These are phyloP conservation scores for Vulpes vulpes DNA, from an alignment of 2,113 vertebrate genomes.

Conservation along the genomic window DNA sequence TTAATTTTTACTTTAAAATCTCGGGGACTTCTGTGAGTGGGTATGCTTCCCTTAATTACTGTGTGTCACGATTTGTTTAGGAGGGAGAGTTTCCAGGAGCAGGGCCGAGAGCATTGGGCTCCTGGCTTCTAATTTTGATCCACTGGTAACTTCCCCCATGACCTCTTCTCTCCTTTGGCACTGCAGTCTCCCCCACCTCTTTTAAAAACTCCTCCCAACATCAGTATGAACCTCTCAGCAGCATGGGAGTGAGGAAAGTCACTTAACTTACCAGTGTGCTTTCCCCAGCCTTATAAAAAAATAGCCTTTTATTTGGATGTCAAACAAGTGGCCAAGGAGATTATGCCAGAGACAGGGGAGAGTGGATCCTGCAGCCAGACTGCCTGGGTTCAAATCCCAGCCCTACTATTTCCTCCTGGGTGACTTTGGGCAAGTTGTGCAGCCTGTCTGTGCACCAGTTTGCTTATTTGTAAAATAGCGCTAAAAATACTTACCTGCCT, in stretches of 20 bases:
- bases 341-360: background rate
- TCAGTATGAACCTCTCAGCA: conserved; percentile 11
- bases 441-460: background rate
- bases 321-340: background rate
- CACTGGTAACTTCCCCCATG: background rate
- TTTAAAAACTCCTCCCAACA: background rate
- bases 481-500: background rate
- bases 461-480: background rate
- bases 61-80: background rate
- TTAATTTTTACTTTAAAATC: conserved; percentile 68
- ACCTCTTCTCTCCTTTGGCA: background rate
- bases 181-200: background rate
- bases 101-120: background rate
- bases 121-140: conserved; percentile 46
- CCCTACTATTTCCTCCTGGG: background rate
- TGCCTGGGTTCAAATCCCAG: background rate
- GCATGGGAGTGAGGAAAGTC: background rate
- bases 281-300: background rate
- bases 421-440: background rate
- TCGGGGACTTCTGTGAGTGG: conserved; percentile 15
- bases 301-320: background rate
- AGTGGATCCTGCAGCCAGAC: background rate
- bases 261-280: background rate
- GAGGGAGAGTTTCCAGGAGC: conserved; percentile 47
- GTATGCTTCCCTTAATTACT: background rate